Evolutionary conservation across 2,113 vertebrate genomes (phyloP).

Genomic region (Lagopus leucura): DNA sequence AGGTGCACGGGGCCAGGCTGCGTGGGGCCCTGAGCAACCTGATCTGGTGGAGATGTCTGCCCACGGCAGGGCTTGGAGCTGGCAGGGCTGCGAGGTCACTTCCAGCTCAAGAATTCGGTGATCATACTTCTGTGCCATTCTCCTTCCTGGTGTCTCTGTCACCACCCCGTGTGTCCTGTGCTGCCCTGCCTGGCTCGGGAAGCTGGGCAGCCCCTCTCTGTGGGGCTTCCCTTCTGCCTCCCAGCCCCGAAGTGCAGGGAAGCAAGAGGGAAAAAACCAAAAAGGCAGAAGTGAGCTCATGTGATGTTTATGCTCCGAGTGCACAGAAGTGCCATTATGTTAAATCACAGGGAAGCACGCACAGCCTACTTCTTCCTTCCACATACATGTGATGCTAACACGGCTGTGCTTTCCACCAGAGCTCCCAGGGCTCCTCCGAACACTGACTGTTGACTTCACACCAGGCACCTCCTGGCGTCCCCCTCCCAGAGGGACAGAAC

Average conservation of each 20-base stretch:
- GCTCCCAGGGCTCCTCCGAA: neutral
- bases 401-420: neutral
- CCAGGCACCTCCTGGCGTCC: no score
- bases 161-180: fast-evolving
- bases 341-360: neutral
- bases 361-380: neutral
- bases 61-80: neutral
- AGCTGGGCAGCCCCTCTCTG: neutral
- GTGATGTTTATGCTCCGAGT: neutral
- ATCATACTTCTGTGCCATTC: neutral
- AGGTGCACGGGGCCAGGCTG: neutral
- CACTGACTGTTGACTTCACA: neutral
- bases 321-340: neutral
- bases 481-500: no score
- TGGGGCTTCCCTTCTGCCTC: neutral
- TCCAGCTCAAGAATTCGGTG: neutral
- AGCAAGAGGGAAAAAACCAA: neutral
- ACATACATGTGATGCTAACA: neutral
- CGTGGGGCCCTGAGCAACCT: neutral
- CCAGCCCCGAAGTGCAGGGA: neutral
- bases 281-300: neutral
- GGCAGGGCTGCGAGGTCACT: neutral
- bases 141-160: neutral
- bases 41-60: neutral
- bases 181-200: neutral